Percentiles rank a stretch among this genome's conserved stretches.
phyloP scores from a whole-genome alignment of 30 jellyfish, hydroid and myxozoan genomes.

The Aurelia aurita complex sp. Pacific region DNA sequence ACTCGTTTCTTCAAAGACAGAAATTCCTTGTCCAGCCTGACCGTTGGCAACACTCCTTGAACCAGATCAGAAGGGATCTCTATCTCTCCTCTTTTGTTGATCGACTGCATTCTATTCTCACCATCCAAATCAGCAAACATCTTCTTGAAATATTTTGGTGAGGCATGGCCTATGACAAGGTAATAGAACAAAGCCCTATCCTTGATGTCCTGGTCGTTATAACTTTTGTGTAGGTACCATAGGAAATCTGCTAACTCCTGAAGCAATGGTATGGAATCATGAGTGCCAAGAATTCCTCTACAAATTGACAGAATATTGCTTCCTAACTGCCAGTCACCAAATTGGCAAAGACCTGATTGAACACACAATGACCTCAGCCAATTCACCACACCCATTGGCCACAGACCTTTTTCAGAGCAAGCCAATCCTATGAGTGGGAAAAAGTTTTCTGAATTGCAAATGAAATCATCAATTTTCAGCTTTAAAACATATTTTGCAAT shows the following conservation, averaged over 20 bases:
- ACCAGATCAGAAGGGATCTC: conserved; percentile 55
- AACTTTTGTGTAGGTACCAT: conserved; percentile 41
- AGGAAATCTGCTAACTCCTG: conserved; percentile 53
- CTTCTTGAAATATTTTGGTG: conserved; percentile 58
- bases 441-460: not conserved
- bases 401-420: conserved; percentile 42
- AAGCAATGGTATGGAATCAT: conserved; percentile 16
- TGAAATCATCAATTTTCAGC: conserved; percentile 1
- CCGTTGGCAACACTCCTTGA: conserved; percentile 56
- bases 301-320: conserved; percentile 39
- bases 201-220: conserved; percentile 48
- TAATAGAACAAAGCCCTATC: conserved; percentile 78
- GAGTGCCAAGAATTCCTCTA: conserved; percentile 46
- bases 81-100: conserved; percentile 26
- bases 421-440: conserved; percentile 36
- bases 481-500: conserved; percentile 15
- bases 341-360: conserved; percentile 8
- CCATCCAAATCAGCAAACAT: conserved; percentile 22
- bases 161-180: conserved; percentile 71
- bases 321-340: conserved; percentile 51
- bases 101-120: conserved; percentile 22
- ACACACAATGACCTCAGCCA: conserved; percentile 34
- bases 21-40: conserved; percentile 23
- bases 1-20: conserved; percentile 15
- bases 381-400: conserved; percentile 54